These are phyloP conservation scores for Rhagoletis zephyria DNA, from an alignment of 1,140 invertebrate species.

Conservation along the genomic window DNA sequence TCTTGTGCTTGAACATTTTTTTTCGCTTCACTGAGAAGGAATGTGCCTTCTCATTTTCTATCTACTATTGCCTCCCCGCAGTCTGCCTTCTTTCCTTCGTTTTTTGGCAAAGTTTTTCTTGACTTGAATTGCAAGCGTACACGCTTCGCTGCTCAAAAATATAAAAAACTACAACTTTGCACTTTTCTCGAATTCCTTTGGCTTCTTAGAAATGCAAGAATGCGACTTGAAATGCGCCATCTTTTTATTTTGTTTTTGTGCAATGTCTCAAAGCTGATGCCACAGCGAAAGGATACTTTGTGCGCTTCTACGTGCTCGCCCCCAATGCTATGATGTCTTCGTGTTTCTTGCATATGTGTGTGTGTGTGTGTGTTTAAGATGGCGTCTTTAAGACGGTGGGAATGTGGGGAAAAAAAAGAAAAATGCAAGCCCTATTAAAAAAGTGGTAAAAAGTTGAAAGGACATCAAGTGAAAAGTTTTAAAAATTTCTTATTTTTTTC, in stretches of 20 bases:
- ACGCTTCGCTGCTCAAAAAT: not conserved
- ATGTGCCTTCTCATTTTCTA: not conserved
- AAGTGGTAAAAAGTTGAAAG: constrained; percentile 42
- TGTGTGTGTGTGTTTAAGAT: not conserved
- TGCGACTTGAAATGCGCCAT: constrained; percentile 38
- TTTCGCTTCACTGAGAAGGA: no score
- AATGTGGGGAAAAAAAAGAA: not conserved
- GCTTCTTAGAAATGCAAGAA: not conserved
- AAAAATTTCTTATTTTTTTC: constrained; percentile 32
- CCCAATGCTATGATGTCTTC: not conserved
- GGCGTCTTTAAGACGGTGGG: not conserved
- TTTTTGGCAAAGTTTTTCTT: not conserved
- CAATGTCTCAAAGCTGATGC: not conserved
- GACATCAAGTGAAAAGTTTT: constrained; percentile 52
- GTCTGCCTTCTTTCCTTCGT: not conserved
- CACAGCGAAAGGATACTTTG: not conserved
- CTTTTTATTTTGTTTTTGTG: not conserved
- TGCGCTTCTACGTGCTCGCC: not conserved
- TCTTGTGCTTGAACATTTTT: not conserved
- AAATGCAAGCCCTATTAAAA: not conserved
- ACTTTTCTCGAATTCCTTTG: not conserved
- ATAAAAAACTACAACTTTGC: not conserved
- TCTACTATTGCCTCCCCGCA: not conserved
- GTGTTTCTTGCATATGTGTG: not conserved
- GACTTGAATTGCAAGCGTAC: not conserved